Percentiles rank a stretch among this genome's conserved stretches.
phyloP scores from a whole-genome alignment of 1,140 invertebrate genomes.

The Macrocentrus cingulum region DNA sequence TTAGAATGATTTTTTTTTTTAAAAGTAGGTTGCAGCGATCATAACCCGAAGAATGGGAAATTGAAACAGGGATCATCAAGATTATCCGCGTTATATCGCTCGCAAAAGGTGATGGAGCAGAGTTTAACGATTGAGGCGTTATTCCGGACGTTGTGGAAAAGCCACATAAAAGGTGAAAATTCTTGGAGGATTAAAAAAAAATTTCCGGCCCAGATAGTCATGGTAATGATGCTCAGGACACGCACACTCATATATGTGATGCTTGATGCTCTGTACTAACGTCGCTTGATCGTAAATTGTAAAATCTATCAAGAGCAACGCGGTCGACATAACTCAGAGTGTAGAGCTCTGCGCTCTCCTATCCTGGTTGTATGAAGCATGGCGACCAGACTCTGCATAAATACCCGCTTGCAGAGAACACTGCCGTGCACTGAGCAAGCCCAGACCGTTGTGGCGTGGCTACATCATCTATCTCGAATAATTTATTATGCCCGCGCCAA shows the following conservation, averaged over 20 bases:
- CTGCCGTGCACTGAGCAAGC: conserved; percentile 46
- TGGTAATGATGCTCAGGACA: neutral
- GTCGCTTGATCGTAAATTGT: conserved; percentile 54
- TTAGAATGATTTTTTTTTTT: too few relatives aligned
- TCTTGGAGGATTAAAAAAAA: too few relatives aligned
- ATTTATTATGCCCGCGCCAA: conserved; percentile 54
- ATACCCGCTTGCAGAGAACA: conserved; percentile 55
- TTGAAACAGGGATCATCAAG: too few relatives aligned
- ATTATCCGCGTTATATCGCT: too few relatives aligned
- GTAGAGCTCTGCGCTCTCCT: conserved; percentile 28
- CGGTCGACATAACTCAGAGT: conserved; percentile 57
- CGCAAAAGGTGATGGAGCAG: too few relatives aligned
- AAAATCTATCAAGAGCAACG: conserved; percentile 61
- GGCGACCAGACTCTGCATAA: conserved; percentile 59
- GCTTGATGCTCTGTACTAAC: conserved; percentile 23
- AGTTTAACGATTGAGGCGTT: too few relatives aligned
- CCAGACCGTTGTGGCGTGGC: conserved; percentile 54
- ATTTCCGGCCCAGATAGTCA: too few relatives aligned
- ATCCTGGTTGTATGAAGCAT: conserved; percentile 56
- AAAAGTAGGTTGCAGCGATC: too few relatives aligned
- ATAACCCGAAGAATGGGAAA: too few relatives aligned
- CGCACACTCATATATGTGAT: neutral
- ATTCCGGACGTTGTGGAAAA: too few relatives aligned
- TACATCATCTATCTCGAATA: conserved; percentile 61
- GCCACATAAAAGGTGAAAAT: too few relatives aligned